These are phyloP conservation scores for Oryctes rhinoceros DNA, from an alignment of 1,140 invertebrate genomes.

Conservation along the genomic window DNA sequence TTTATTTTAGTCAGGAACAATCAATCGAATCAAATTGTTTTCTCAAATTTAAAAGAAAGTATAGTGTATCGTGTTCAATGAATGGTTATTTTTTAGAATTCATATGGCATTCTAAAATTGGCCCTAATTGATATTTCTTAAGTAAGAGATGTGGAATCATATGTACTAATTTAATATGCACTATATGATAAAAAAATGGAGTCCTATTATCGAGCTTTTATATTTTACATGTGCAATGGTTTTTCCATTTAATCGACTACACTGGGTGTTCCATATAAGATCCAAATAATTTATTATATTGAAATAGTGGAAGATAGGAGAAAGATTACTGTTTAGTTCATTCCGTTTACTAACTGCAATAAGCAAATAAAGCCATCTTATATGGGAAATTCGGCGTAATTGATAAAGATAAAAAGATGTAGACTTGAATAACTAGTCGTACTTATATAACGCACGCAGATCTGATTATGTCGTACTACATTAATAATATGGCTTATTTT, in stretches of 20 bases:
- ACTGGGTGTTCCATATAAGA: neutral
- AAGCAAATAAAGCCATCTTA: neutral
- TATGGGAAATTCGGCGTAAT: neutral
- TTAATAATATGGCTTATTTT: neutral
- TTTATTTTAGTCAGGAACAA: too few species aligned
- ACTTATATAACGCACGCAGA: neutral
- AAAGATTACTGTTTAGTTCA: too few species aligned
- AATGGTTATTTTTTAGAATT: too few species aligned
- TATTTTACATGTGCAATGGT: conserved; percentile 10
- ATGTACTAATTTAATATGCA: neutral
- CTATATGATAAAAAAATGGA: neutral
- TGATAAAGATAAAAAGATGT: neutral
- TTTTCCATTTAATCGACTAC: neutral
- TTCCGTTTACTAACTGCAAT: too few species aligned
- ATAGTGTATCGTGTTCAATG: too few species aligned
- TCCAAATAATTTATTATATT: neutral
- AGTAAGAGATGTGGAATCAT: neutral
- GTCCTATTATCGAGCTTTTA: conserved; percentile 6
- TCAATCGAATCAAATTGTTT: too few species aligned
- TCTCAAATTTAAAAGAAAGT: too few species aligned
- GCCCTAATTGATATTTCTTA: neutral
- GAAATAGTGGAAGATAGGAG: too few species aligned
- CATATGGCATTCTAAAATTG: too few species aligned
- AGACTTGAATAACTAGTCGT: conserved; percentile 25
- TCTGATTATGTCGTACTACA: conserved; percentile 14